Conservation (phyloP, 2,888 invertebrate genomes). For the Drosophila flavopinicola region DNA sequence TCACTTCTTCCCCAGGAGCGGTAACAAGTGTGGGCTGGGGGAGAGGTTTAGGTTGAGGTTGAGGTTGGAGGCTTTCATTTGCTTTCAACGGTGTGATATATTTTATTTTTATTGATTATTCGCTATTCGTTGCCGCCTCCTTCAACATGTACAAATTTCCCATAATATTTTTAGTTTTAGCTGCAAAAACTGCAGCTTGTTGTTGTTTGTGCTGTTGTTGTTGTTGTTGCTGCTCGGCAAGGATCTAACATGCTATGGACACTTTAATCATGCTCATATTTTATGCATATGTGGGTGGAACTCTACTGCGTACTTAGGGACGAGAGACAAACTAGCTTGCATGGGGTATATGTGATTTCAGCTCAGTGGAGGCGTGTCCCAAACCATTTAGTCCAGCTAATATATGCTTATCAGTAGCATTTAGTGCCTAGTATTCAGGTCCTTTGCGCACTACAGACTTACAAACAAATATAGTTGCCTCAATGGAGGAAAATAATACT, state of each 20-base stretch:
- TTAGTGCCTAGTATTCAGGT: background rate
- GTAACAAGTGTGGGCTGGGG: conserved; percentile 14
- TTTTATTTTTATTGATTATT: conserved; percentile 80
- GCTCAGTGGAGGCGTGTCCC: conserved; percentile 1
- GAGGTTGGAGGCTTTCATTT: conserved; percentile 24
- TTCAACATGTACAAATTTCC: conserved; percentile 66
- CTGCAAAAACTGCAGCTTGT: conserved; percentile 39
- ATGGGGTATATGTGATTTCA: conserved; percentile 5
- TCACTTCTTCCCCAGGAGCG: too few species aligned
- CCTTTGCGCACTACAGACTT: background rate
- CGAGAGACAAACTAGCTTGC: background rate
- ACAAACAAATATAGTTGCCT: too few species aligned
- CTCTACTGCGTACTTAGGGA: conserved; percentile 3
- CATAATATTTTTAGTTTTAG: conserved; percentile 63
- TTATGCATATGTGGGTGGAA: conserved; percentile 57
- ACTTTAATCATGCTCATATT: conserved; percentile 77
- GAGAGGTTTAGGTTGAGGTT: too few species aligned
- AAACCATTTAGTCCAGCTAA: conserved; percentile 8
- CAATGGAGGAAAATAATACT: too few species aligned
- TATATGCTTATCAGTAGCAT: conserved; percentile 7
- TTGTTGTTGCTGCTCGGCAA: conserved; percentile 34
- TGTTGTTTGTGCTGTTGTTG: conserved; percentile 15
- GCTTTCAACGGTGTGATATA: conserved; percentile 76
- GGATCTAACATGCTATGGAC: conserved; percentile 72
- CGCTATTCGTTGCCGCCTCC: conserved; percentile 50